Base-by-base conservation (phyloP, 2,113 vertebrate species). In the Pipra filicauda region DNA sequence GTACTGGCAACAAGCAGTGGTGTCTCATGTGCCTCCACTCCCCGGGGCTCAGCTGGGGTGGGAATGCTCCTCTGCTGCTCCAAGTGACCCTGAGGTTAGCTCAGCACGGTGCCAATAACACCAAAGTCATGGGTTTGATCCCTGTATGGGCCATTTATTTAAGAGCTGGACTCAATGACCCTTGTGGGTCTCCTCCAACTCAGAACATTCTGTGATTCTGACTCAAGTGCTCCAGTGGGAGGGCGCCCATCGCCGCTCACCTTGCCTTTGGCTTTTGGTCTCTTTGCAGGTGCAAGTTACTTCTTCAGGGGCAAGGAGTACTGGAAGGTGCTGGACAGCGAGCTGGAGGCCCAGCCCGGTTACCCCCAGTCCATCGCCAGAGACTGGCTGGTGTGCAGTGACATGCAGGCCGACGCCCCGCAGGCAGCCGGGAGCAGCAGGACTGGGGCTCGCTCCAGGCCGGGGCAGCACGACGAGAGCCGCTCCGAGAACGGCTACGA, bases 291-390 rank as follows among this genome's bases (percentile, higher is more conserved):
- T 41, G 98, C 99, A 5, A 98, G 98, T 54, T 99, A 99, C 96
- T 99, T 99, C 97, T 99, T 99, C 96, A 99, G 98, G 30, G 99
- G 99, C 86, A 98, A 98, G 88, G 98, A 99, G 71, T 99, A 99
- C 97, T 99, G 99, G 99, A 99, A 99, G 33, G 98, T 99, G 75
- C 93, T 96, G 33, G 98, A 98, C 93, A 98, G 98, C 0, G 98
- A 98, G 72, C 98, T 98, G 98, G 99, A 99, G 92, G 98, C 82
- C 7, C 99, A 99, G 48, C 96, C 97, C 0, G 98, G 98, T 2
- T 99, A 98, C 82, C 99, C 99, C 0, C 98, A 97, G 85, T 97
- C 99, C 94, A 99, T 98, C 0, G 99, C 99, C 2, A 98, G 91
- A 81, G 99, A 99, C 98, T 99, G 99, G 99, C 98, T 99, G 93